Evolutionary conservation across 2,113 vertebrate species (phyloP).

Genomic region (Hiodon alosoides): DNA sequence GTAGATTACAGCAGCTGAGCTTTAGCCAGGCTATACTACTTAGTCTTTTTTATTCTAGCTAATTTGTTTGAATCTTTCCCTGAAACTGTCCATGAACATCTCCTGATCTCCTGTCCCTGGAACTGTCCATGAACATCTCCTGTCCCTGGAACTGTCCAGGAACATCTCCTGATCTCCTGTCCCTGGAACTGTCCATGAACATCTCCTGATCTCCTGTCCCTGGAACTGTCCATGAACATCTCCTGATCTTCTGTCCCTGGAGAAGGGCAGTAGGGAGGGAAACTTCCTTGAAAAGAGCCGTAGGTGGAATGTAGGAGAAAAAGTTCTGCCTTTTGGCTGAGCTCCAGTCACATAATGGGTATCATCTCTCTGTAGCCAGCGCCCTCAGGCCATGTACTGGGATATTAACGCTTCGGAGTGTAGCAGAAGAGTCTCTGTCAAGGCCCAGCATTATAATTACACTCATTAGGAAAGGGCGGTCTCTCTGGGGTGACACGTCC

Average conservation of each 20-base stretch:
- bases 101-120: neutral
- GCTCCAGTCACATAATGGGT: conserved; percentile 54
- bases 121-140: too few relatives aligned
- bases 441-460: conserved; percentile 52
- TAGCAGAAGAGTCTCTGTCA: conserved; percentile 45
- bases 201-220: neutral
- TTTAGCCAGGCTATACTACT: neutral
- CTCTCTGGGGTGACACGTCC: conserved; percentile 37
- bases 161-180: neutral
- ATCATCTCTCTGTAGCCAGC: conserved; percentile 37
- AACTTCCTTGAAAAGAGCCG: conserved; percentile 37
- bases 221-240: neutral
- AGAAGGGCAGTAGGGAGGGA: conserved; percentile 1
- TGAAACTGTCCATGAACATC: neutral
- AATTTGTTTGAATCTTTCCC: neutral
- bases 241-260: neutral
- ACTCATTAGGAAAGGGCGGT: conserved; percentile 46
- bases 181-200: neutral
- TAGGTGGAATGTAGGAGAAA: conserved; percentile 30
- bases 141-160: neutral
- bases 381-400: conserved; percentile 49
- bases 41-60: too few relatives aligned
- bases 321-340: conserved; percentile 47
- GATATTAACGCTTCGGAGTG: conserved; percentile 50
- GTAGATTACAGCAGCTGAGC: neutral